Evolutionary conservation across 2,113 vertebrate species (phyloP).

Genomic region (Pluvialis apricaria): DNA sequence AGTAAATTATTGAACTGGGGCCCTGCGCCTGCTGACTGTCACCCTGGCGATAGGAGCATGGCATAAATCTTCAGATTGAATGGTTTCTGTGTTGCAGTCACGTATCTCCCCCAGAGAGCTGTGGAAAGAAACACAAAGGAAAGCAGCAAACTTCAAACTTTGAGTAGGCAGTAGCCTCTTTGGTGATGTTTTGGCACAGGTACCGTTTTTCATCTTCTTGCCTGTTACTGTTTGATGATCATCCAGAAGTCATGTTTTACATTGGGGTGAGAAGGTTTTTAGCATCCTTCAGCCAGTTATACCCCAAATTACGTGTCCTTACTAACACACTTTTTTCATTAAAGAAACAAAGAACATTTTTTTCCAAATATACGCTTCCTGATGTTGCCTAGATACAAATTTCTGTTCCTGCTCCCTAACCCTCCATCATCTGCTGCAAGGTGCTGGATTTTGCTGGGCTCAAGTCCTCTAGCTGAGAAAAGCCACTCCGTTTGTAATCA

Average conservation of each 20-base stretch:
- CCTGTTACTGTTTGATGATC: not conserved
- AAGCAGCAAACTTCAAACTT: not conserved
- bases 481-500: not conserved
- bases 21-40: not conserved
- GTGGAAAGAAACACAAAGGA: not conserved
- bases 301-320: not conserved
- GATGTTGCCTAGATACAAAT: slow-evolving; percentile 27
- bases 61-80: not conserved
- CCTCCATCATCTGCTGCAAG: not conserved
- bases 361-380: not conserved
- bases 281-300: not conserved
- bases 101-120: not conserved
- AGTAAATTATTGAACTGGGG: not conserved
- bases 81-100: not conserved
- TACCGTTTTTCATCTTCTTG: not conserved
- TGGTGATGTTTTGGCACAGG: not conserved
- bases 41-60: not conserved
- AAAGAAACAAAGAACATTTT: not conserved
- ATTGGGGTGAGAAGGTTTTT: not conserved
- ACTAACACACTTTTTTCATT: not conserved
- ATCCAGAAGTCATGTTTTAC: not conserved
- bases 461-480: not conserved
- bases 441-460: not conserved
- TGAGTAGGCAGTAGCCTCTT: not conserved
- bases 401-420: not conserved